Evolutionary conservation across 2,888 invertebrate genomes (phyloP), one percentile per base, ranked within the genome.

Genomic region (Tachina fera): DNA sequence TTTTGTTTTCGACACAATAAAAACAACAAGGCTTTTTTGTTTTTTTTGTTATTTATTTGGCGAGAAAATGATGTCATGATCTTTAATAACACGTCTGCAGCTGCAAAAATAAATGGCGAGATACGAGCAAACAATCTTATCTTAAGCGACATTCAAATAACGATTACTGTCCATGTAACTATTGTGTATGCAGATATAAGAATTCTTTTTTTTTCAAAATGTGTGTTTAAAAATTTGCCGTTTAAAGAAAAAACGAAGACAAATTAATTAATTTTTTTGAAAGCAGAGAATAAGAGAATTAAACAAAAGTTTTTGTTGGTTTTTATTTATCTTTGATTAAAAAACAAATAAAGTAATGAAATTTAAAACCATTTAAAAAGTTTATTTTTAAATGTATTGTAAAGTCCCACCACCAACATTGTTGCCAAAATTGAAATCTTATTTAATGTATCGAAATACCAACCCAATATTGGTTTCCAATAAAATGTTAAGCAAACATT

Each of bases 141-240:
- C 90, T 88, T 80, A 84, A 84, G 88, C 87, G 89, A 89, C 89
- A 90, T 89, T 90, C 89, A 89, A 88, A 89, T 89, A 89, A 89
- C 89, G 90, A 90, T 90, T 90, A 89, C 90, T 89, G 89, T 88
- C 88, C 89, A 89, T 90, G 90, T 90, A 88, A 87, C 89, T 88
- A 89, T 89, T 89, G 90, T 89, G 89, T 87, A 88, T 87, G 84
- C 77, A 87, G 88, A 87, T 71, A 75, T 31, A 45, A 68, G 51
- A 45, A 76, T 6, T 31, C 6, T 61, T 72, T 31, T 61, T 72
- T 5, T 74, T 68, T 61, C 51, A 68, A 51, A 56, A 74, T 43
- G 16, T 61, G 22, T 9, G 63, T 9, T n/a, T n/a, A 47, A 72
- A 45, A 68, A 47, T 81, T 71, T 45, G 19, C 11, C 60, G 16